Conservation (phyloP, 2,113 vertebrate species). For the Pungitius pungitius region DNA sequence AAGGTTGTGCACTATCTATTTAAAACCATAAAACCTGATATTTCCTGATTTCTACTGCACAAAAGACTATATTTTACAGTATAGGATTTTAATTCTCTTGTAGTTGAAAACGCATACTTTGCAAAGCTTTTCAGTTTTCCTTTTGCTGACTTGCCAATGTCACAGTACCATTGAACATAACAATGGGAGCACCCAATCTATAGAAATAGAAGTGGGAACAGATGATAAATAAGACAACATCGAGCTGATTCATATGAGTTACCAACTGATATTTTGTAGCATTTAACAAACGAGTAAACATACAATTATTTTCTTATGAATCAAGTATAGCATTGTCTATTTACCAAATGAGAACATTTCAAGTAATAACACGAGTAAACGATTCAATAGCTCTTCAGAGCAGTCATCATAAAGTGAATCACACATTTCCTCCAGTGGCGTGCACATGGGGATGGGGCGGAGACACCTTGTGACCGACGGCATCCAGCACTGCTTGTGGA, state of each 20-base stretch:
- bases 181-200: background rate
- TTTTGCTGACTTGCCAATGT: slow-evolving; percentile 11
- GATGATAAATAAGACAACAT: background rate
- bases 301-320: background rate
- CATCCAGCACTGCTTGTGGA: slow-evolving; percentile 60
- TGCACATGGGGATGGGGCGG: slow-evolving; percentile 60
- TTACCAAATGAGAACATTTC: background rate
- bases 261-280: background rate
- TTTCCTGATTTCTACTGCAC: background rate
- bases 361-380: background rate
- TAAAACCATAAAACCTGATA: background rate
- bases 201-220: background rate
- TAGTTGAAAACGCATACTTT: slow-evolving; percentile 22
- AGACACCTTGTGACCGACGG: slow-evolving; percentile 60
- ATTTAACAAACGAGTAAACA: background rate
- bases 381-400: background rate
- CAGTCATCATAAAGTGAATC: background rate
- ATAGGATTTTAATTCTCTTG: background rate
- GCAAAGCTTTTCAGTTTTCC: slow-evolving; percentile 11
- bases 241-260: background rate
- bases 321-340: background rate
- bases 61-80: background rate
- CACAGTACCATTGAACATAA: background rate
- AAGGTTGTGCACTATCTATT: background rate
- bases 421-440: slow-evolving; percentile 8